These are phyloP conservation scores for Malachius bipustulatus DNA, from an alignment of 2,888 invertebrate genomes.

Conservation along the genomic window DNA sequence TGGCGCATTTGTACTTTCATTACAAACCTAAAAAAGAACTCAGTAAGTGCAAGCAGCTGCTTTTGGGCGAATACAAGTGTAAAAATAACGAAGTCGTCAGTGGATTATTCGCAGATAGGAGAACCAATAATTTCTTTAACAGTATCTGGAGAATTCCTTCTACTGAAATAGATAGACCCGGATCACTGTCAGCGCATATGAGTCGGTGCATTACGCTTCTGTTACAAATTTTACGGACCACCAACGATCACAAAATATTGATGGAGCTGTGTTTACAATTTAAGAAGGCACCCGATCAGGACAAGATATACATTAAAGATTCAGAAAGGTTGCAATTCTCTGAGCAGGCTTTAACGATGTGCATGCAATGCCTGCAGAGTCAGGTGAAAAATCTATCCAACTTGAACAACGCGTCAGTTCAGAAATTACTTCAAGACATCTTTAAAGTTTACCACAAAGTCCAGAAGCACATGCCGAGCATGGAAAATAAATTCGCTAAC, in stretches of 20 bases:
- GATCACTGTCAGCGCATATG: conserved; percentile 86
- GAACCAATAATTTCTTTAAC: conserved; percentile 64
- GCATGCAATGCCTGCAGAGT: conserved; percentile 55
- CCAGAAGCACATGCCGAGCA: conserved; percentile 48
- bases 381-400: conserved; percentile 41
- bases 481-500: conserved; percentile 48
- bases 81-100: conserved; percentile 54
- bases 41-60: conserved; percentile 56
- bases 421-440: conserved; percentile 42
- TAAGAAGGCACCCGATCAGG: conserved; percentile 68
- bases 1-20: conserved; percentile 73
- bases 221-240: conserved; percentile 67
- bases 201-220: conserved; percentile 70
- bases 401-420: conserved; percentile 30
- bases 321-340: conserved; percentile 71
- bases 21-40: conserved; percentile 53
- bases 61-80: conserved; percentile 57
- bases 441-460: conserved; percentile 59
- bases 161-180: conserved; percentile 82
- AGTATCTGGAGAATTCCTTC: conserved; percentile 88
- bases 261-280: conserved; percentile 70
- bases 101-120: conserved; percentile 78
- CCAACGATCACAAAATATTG: conserved; percentile 67
- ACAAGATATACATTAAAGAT: conserved; percentile 79
- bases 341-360: conserved; percentile 64